Conservation (phyloP, 2,113 vertebrate species). For the Riparia riparia region DNA sequence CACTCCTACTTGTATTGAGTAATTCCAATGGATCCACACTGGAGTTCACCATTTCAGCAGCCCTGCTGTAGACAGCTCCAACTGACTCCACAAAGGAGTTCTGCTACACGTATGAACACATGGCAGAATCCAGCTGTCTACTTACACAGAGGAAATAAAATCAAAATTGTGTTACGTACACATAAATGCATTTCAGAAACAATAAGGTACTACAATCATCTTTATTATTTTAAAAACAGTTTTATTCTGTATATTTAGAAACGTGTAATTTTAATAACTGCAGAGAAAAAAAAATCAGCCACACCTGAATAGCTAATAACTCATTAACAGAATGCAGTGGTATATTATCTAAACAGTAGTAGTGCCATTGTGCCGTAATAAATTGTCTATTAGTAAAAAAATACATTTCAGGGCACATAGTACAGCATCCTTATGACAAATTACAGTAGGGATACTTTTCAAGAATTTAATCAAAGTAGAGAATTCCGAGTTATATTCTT, state of each 20-base stretch:
- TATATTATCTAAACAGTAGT: constrained; percentile 94
- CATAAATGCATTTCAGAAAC: constrained; percentile 60
- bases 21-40: not conserved
- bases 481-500: constrained; percentile 87
- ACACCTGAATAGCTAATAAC: constrained; percentile 88
- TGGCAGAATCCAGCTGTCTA: not conserved
- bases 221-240: constrained; percentile 95
- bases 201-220: constrained; percentile 67
- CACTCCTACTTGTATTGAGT: not conserved
- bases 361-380: constrained; percentile 98
- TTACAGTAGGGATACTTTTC: constrained; percentile 91
- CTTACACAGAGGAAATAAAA: not conserved
- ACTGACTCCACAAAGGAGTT: not conserved
- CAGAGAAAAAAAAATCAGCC: constrained; percentile 90
- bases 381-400: constrained; percentile 99
- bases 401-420: constrained; percentile 99
- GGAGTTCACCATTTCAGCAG: not conserved
- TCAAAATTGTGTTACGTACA: not conserved
- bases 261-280: constrained; percentile 88
- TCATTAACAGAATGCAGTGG: constrained; percentile 93
- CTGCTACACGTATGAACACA: not conserved
- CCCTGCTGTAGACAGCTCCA: not conserved
- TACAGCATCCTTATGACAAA: constrained; percentile 99
- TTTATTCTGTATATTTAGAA: constrained; percentile 99
- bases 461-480: constrained; percentile 91